These are phyloP conservation scores for Callionymus lyra DNA, from an alignment of 2,113 vertebrate species.

Conservation along the genomic window DNA sequence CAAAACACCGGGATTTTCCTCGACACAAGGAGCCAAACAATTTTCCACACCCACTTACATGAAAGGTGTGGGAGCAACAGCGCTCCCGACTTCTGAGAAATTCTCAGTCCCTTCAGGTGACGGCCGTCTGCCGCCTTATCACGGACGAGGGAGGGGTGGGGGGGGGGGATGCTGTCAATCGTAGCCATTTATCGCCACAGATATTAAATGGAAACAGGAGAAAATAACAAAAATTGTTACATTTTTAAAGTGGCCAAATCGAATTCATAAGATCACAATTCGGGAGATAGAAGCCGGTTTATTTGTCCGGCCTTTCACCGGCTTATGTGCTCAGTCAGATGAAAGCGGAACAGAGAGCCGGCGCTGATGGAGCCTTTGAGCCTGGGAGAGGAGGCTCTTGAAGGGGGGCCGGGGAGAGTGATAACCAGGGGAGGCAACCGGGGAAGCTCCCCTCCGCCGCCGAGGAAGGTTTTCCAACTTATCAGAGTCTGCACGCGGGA, in stretches of 20 bases:
- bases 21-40: slow-evolving; percentile 55
- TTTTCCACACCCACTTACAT: slow-evolving; percentile 59
- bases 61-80: slow-evolving; percentile 47
- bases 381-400: slow-evolving; percentile 81
- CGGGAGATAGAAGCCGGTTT: slow-evolving; percentile 81
- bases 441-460: slow-evolving; percentile 74
- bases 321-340: slow-evolving; percentile 95
- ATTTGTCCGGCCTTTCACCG: slow-evolving; percentile 76
- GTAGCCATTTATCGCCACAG: slow-evolving; percentile 63
- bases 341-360: slow-evolving; percentile 86
- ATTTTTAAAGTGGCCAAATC: slow-evolving; percentile 87
- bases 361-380: slow-evolving; percentile 87
- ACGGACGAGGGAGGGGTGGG: slow-evolving; percentile 44
- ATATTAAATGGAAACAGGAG: slow-evolving; percentile 59
- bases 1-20: slow-evolving; percentile 59
- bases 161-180: slow-evolving; percentile 51
- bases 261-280: slow-evolving; percentile 90
- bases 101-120: slow-evolving; percentile 47
- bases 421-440: slow-evolving; percentile 82
- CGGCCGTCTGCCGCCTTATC: slow-evolving; percentile 50
- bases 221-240: slow-evolving; percentile 67
- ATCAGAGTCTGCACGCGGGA: slow-evolving; percentile 96
- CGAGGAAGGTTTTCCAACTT: slow-evolving; percentile 94
- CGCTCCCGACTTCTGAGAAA: slow-evolving; percentile 40
- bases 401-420: slow-evolving; percentile 83